A percentile compares a stretch with the other conserved stretches of the same genome.
Evolutionary conservation across 2,888 invertebrate species (phyloP).

Genomic region (Stomorhina lunata): DNA sequence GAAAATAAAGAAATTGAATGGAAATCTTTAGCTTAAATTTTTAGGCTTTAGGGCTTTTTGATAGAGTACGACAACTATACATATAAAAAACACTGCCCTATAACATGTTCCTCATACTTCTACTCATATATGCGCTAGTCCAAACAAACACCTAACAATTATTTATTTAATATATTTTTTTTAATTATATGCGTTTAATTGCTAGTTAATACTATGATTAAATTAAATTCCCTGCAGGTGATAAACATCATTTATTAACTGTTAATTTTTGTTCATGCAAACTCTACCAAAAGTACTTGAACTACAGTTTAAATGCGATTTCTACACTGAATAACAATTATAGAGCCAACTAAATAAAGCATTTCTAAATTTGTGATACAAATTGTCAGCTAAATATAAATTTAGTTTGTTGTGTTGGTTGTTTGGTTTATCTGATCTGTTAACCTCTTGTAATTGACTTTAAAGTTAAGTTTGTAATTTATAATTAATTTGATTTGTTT

Average conservation of each 20-base stretch:
- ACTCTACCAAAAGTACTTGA: not conserved
- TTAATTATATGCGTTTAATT: not conserved
- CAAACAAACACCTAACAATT: not conserved
- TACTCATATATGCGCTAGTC: no score
- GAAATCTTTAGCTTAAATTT: no score
- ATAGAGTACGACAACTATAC: no score
- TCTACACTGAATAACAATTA: conserved; percentile 14
- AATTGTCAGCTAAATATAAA: conserved; percentile 15
- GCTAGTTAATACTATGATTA: not conserved
- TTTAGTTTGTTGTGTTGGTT: conserved; percentile 8
- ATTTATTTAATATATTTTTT: not conserved
- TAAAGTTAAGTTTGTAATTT: conserved; percentile 50
- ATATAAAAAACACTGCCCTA: no score
- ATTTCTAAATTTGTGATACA: not conserved
- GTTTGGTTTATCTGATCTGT: conserved; percentile 53
- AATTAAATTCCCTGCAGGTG: conserved; percentile 41
- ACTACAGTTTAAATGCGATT: not conserved
- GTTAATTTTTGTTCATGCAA: conserved; percentile 4
- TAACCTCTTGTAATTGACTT: conserved; percentile 59
- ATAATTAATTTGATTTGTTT: conserved; percentile 57
- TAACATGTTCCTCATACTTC: no score
- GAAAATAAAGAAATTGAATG: not conserved
- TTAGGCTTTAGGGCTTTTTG: no score
- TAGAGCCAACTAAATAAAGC: not conserved
- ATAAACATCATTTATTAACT: conserved; percentile 53